Evolutionary conservation across 2,888 invertebrate species (phyloP).

Genomic region (Papilio gigon): DNA sequence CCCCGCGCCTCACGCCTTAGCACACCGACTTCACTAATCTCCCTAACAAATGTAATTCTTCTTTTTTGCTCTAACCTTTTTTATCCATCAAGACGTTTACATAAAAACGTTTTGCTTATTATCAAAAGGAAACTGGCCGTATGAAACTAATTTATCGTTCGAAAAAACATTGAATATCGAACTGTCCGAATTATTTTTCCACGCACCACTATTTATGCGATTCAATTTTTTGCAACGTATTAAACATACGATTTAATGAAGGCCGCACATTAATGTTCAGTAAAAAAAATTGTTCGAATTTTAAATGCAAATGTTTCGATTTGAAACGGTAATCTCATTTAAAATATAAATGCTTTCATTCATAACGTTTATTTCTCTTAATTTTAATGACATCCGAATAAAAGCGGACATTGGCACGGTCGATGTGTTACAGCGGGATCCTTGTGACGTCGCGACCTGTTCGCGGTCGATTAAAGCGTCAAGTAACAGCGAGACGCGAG

Average conservation of each 20-base stretch:
- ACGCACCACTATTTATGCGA: conserved; percentile 14
- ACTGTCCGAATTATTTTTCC: conserved; percentile 16
- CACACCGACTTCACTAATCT: conserved; percentile 32
- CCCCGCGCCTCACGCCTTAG: conserved; percentile 34
- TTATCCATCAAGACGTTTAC: conserved; percentile 36
- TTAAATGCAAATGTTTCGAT: background rate
- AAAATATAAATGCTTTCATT: conserved; percentile 19
- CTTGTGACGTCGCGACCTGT: conserved; percentile 41
- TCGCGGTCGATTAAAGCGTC: conserved; percentile 45
- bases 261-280: conserved; percentile 16
- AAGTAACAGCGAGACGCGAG: conserved; percentile 42
- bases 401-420: conserved; percentile 30
- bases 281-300: conserved; percentile 13
- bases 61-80: conserved; percentile 30
- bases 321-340: conserved; percentile 38
- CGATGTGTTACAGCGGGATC: conserved; percentile 32
- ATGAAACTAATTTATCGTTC: conserved; percentile 19
- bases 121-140: conserved; percentile 18
- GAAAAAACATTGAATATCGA: conserved; percentile 27
- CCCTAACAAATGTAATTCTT: conserved; percentile 18
- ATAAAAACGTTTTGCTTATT: conserved; percentile 26
- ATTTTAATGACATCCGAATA: conserved; percentile 19
- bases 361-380: conserved; percentile 27
- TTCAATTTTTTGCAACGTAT: conserved; percentile 21
- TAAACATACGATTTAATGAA: conserved; percentile 23